Percentiles rank a stretch among this genome's conserved stretches.
Conservation (phyloP, 2,888 invertebrate species). For the Miltochrista miniata region DNA sequence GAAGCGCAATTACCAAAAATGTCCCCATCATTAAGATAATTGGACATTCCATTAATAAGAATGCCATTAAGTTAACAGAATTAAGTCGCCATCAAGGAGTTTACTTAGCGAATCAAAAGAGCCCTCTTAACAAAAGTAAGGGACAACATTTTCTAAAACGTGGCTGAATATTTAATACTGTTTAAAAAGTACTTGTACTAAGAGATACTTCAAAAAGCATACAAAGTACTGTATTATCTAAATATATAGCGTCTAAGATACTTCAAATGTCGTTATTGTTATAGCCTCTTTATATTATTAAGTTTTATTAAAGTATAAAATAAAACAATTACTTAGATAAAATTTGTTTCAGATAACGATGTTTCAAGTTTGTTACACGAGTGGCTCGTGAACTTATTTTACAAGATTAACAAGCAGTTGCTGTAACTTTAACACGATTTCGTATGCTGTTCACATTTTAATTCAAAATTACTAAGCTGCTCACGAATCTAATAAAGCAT, state of each 20-base stretch:
- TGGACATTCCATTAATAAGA: slow-evolving; percentile 11
- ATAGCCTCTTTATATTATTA: neutral
- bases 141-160: slow-evolving; percentile 26
- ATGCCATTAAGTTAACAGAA: slow-evolving; percentile 10
- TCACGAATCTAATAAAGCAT: no score
- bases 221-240: slow-evolving; percentile 2
- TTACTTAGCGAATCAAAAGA: slow-evolving; percentile 15
- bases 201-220: slow-evolving; percentile 19
- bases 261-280: neutral
- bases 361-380: no score
- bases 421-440: no score
- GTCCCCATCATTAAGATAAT: slow-evolving; percentile 10
- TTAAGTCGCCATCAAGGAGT: slow-evolving; percentile 11
- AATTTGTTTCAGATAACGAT: neutral
- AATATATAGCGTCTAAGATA: neutral
- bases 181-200: slow-evolving; percentile 27
- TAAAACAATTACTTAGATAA: neutral
- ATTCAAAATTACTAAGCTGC: no score
- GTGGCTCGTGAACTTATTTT: no score
- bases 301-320: neutral
- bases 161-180: slow-evolving; percentile 28
- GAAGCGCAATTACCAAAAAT: slow-evolving; percentile 4
- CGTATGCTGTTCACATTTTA: no score
- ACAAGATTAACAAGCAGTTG: no score
- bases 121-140: slow-evolving; percentile 9